Conservation (phyloP, 2,888 invertebrate species). For the Apocheima hispidaria region DNA sequence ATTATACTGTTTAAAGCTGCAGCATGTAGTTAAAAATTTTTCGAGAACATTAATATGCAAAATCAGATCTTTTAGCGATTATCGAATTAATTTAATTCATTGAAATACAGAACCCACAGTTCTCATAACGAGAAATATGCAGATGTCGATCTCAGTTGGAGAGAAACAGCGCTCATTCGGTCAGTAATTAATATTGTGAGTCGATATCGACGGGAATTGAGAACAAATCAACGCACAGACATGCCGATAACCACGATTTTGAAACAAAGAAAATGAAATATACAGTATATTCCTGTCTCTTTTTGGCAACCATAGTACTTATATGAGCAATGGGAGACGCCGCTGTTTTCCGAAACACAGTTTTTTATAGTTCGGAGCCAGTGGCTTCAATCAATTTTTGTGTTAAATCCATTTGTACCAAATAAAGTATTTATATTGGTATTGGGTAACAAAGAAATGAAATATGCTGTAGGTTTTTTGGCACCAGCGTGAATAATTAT, state of each 20-base stretch:
- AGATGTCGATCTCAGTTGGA: constrained; percentile 60
- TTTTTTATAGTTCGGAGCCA: no score
- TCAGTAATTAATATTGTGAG: constrained; percentile 78
- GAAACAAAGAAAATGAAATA: constrained; percentile 62
- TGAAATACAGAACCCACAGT: constrained; percentile 46
- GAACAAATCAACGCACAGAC: constrained; percentile 75
- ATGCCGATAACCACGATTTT: constrained; percentile 68
- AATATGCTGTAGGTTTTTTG: no score
- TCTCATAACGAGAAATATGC: constrained; percentile 47
- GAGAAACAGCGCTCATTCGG: constrained; percentile 75
- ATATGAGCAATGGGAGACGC: no score
- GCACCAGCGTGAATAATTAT: no score
- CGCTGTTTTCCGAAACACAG: no score
- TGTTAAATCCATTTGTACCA: no score
- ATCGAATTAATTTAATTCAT: neutral
- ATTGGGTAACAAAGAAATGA: no score
- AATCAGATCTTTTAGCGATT: neutral
- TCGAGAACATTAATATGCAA: neutral
- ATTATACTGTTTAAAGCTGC: no score
- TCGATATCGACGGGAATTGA: constrained; percentile 70
- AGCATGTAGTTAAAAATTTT: no score
- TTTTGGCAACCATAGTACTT: neutral
- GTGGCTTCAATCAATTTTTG: no score
- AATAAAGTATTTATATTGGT: no score
- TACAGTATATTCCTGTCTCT: constrained; percentile 38